Percentiles rank a stretch among this genome's conserved stretches.
Evolutionary conservation across 2,113 vertebrate species (phyloP).

Genomic region (Helogale parvula): DNA sequence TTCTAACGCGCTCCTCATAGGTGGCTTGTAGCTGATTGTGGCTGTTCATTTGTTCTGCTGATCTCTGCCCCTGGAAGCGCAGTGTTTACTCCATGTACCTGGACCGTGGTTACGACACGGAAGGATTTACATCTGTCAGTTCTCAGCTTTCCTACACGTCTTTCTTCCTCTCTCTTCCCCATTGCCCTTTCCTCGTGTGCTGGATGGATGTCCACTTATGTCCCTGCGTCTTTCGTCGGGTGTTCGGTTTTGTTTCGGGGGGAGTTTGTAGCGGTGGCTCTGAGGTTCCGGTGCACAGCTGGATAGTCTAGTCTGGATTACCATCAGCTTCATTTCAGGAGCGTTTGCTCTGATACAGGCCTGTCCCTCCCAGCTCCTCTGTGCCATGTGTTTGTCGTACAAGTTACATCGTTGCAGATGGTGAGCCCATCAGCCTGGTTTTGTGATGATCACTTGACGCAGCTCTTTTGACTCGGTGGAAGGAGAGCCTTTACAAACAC

Average conservation of each 20-base stretch:
- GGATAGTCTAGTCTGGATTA: neutral
- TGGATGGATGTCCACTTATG: neutral
- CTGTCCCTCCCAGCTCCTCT: neutral
- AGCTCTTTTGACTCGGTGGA: neutral
- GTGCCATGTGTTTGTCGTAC: neutral
- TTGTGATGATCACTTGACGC: neutral
- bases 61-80: neutral
- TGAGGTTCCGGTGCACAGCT: neutral
- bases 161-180: neutral
- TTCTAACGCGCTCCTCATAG: neutral
- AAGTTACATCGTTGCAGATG: neutral
- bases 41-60: neutral
- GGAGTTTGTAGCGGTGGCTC: neutral
- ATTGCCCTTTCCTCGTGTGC: neutral
- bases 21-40: too few species aligned
- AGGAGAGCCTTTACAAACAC: too few species aligned
- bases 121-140: neutral
- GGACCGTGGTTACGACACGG: neutral
- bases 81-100: neutral
- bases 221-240: neutral
- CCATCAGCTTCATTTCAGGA: neutral
- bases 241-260: neutral
- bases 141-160: neutral
- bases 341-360: fast-evolving
- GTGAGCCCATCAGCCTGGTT: neutral